These are phyloP conservation scores for Channallabes apus DNA, from an alignment of 2,797 vertebrate genomes.

Conservation along the genomic window DNA sequence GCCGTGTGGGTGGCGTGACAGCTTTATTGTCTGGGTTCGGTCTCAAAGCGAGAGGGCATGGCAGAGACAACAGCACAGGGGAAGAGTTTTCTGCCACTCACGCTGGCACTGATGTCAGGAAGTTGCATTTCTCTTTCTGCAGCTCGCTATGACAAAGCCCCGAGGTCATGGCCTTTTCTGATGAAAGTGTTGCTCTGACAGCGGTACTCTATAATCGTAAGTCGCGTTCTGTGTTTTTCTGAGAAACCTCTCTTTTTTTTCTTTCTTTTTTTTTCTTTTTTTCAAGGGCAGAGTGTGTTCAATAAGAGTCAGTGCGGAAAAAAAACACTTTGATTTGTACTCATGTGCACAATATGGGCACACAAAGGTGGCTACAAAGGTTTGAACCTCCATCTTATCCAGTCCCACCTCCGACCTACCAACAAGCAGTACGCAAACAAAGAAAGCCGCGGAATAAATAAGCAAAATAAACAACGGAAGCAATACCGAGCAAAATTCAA, in stretches of 20 bases:
- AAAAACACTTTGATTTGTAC: neutral
- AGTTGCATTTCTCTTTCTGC: slow-evolving; percentile 64
- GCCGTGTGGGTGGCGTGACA: slow-evolving; percentile 64
- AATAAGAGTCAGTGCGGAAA: slow-evolving; percentile 10
- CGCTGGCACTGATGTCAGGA: slow-evolving; percentile 68
- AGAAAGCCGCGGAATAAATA: neutral
- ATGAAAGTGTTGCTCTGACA: slow-evolving; percentile 36
- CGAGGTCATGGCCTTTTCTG: slow-evolving; percentile 58
- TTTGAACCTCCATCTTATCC: neutral
- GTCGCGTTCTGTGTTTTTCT: slow-evolving; percentile 19
- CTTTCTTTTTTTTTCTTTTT: neutral
- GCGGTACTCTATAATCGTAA: slow-evolving; percentile 5
- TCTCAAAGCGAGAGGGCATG: slow-evolving; percentile 62
- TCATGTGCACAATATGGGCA: neutral
- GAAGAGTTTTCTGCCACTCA: slow-evolving; percentile 46
- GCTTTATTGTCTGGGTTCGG: slow-evolving; percentile 57
- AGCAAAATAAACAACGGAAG: neutral
- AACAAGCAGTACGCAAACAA: neutral
- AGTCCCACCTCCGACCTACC: neutral
- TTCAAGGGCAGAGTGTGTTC: neutral
- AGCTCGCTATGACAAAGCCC: slow-evolving; percentile 51
- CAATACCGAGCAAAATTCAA: neutral
- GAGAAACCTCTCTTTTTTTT: slow-evolving; percentile 20
- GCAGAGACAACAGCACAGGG: slow-evolving; percentile 57
- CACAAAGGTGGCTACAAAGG: slow-evolving; percentile 27